Evolutionary conservation across 2,888 invertebrate genomes (phyloP).

Genomic region (Caenorhabditis panamensis): DNA sequence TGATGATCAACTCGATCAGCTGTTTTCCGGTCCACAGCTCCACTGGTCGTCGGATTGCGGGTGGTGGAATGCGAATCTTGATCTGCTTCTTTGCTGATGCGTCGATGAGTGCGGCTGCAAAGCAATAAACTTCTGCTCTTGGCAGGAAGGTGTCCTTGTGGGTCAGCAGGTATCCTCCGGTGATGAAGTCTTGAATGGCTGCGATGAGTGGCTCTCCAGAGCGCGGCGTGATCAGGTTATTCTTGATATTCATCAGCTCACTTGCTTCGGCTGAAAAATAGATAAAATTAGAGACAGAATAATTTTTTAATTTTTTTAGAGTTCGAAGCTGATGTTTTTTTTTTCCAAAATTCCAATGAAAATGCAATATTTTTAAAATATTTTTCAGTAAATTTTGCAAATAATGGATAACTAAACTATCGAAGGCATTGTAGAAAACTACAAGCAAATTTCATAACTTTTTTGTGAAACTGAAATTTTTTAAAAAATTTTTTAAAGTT

Average conservation of each 20-base stretch:
- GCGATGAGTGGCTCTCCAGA: conserved; percentile 98
- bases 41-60: conserved; percentile 92
- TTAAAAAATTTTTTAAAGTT: no score
- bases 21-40: conserved; percentile 98
- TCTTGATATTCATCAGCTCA: conserved; percentile 93
- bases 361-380: no score
- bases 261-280: conserved; percentile 89
- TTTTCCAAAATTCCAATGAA: no score
- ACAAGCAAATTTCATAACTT: no score
- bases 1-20: conserved; percentile 90
- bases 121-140: conserved; percentile 80
- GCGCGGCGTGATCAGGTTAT: conserved; percentile 96
- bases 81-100: conserved; percentile 81
- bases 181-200: conserved; percentile 87
- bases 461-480: no score
- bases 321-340: no score
- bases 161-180: conserved; percentile 93
- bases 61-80: conserved; percentile 90
- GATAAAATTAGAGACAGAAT: no score
- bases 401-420: no score
- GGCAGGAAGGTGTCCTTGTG: conserved; percentile 94
- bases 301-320: no score
- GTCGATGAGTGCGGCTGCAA: conserved; percentile 78
- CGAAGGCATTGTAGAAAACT: no score
- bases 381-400: no score